A percentile compares a stretch with the other conserved stretches of the same genome.
Evolutionary conservation across 2,113 vertebrate genomes (phyloP).

Genomic region (Scytalopus superciliaris): DNA sequence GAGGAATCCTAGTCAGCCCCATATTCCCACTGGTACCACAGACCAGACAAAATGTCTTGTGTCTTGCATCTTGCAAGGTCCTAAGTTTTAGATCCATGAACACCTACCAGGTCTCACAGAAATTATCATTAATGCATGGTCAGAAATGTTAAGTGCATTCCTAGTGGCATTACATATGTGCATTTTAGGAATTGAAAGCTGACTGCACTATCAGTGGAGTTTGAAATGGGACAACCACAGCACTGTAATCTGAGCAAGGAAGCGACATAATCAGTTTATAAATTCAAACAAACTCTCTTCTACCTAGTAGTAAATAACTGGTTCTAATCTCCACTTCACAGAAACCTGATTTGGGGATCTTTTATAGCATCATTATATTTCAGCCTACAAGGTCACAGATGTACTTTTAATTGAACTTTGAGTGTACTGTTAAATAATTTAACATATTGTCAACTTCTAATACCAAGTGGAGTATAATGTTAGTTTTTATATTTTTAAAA

Average conservation of each 20-base stretch:
- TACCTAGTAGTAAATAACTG: not conserved
- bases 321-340: not conserved
- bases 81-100: not conserved
- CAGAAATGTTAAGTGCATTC: not conserved
- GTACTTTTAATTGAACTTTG: not conserved
- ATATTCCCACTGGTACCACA: not conserved
- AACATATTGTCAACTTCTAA: not conserved
- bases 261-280: not conserved
- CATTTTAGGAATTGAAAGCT: not conserved
- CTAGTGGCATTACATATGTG: not conserved
- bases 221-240: not conserved
- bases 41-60: not conserved
- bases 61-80: not conserved
- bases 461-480: not conserved
- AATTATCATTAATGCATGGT: not conserved
- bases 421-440: constrained; percentile 1
- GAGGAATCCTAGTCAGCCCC: not conserved
- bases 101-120: not conserved
- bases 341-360: not conserved
- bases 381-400: not conserved
- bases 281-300: not conserved
- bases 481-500: not conserved
- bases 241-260: not conserved
- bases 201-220: not conserved
- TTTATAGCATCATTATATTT: not conserved